Percentiles rank a stretch among this genome's conserved stretches.
These are phyloP conservation scores for Steromphala cineraria DNA, from an alignment of 2,888 invertebrate genomes.

Conservation along the genomic window DNA sequence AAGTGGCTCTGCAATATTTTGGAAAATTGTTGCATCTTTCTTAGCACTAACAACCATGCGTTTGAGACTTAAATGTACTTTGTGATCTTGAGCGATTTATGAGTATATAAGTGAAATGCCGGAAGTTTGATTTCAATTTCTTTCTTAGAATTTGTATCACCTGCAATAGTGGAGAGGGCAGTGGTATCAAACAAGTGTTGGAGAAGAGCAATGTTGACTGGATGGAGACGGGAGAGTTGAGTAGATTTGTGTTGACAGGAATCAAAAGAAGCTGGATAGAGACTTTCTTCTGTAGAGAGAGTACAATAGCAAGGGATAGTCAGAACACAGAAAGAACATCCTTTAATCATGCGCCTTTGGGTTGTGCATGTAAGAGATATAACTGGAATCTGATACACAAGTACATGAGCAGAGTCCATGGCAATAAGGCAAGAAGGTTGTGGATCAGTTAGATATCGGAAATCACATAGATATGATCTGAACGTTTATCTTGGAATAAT, in stretches of 20 bases:
- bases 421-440: neutral
- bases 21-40: neutral
- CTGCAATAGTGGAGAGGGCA: neutral
- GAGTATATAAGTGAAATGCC: neutral
- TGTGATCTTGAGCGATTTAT: neutral
- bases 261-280: neutral
- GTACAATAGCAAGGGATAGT: neutral
- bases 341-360: neutral
- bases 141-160: neutral
- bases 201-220: neutral
- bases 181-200: neutral
- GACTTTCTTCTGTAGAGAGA: neutral
- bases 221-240: neutral
- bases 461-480: neutral
- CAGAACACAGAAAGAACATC: neutral
- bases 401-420: neutral
- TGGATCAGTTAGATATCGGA: neutral
- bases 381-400: neutral
- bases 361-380: neutral
- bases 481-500: neutral
- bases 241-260: neutral
- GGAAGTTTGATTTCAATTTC: neutral
- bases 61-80: neutral
- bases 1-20: neutral
- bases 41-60: neutral